Conservation (phyloP, 2,797 vertebrate species). For the Melanotaenia pygmaea region DNA sequence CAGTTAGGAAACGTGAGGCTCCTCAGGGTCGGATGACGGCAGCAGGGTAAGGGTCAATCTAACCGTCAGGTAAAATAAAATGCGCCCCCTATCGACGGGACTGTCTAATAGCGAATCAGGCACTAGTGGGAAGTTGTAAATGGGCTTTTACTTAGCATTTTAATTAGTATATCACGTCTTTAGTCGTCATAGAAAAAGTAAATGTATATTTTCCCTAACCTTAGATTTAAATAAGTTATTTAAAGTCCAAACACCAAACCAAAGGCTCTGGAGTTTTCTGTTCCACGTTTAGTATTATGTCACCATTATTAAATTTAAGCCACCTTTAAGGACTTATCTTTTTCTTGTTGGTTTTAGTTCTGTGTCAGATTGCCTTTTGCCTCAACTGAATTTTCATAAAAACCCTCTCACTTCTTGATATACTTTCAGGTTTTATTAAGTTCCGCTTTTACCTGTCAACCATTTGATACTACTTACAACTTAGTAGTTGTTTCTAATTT, state of each 20-base stretch:
- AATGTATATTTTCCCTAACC: neutral
- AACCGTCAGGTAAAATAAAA: neutral
- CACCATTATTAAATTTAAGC: no score
- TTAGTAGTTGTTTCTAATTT: neutral
- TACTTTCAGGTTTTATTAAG: neutral
- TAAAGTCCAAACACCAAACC: neutral
- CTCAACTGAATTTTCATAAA: neutral
- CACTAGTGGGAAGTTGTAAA: neutral
- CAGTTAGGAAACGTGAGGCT: constrained; percentile 63
- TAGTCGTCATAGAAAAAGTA: neutral
- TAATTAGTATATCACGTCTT: neutral
- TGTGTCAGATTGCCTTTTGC: neutral
- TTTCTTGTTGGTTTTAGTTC: neutral
- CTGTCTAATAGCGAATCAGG: constrained; percentile 30
- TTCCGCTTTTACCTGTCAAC: neutral
- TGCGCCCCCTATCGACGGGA: constrained; percentile 60
- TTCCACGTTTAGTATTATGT: no score
- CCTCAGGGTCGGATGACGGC: constrained; percentile 63
- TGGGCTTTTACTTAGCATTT: neutral
- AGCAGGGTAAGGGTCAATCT: constrained; percentile 47
- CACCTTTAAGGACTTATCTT: neutral
- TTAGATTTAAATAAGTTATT: neutral
- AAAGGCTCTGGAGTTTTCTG: neutral
- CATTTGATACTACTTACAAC: no score
- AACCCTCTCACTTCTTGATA: no score